Conservation (phyloP, 2,888 invertebrate species). For the Neoascia interrupta region DNA sequence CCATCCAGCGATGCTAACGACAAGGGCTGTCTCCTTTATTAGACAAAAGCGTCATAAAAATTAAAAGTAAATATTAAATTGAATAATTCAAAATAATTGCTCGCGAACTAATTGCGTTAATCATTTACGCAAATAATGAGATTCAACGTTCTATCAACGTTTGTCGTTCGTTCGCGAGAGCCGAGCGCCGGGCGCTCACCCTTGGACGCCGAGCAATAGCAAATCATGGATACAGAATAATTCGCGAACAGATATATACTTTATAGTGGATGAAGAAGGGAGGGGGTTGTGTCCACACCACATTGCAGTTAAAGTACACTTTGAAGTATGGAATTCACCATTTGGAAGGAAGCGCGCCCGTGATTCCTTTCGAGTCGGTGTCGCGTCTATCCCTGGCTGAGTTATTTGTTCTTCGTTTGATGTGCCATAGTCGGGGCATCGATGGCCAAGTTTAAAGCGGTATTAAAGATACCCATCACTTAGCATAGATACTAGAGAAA, state of each 20-base stretch:
- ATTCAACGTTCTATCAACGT: constrained; percentile 43
- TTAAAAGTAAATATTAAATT: constrained; percentile 78
- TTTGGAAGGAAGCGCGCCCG: too few relatives aligned
- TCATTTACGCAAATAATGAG: constrained; percentile 71
- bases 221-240: background rate
- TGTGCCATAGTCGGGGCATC: background rate
- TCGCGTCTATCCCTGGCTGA: background rate
- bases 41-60: constrained; percentile 62
- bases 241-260: constrained; percentile 7
- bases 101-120: constrained; percentile 71
- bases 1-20: too few relatives aligned
- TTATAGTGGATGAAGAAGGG: background rate
- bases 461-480: constrained; percentile 24
- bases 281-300: constrained; percentile 9
- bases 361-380: too few relatives aligned
- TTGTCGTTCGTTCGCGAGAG: background rate
- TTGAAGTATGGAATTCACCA: constrained; percentile 5
- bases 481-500: constrained; percentile 47
- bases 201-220: constrained; percentile 3
- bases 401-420: background rate
- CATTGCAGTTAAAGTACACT: constrained; percentile 31
- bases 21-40: too few relatives aligned
- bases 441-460: constrained; percentile 2
- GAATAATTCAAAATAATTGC: constrained; percentile 79
- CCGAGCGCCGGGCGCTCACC: constrained; percentile 34